phyloP scores from a whole-genome alignment of 1,140 invertebrate species.

The Leguminivora glycinivorella region DNA sequence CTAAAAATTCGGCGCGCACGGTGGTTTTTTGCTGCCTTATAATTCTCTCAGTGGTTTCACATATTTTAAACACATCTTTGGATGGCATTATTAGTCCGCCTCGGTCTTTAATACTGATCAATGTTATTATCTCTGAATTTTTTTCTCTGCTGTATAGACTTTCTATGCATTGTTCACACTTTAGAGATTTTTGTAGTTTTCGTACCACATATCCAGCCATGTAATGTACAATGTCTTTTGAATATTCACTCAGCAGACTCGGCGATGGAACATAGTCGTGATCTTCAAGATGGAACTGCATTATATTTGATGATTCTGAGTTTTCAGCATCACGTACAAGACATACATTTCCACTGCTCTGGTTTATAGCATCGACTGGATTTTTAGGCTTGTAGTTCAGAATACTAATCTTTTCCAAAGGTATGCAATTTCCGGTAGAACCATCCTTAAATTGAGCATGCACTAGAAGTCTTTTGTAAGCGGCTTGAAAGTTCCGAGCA shows the following conservation, averaged over 20 bases:
- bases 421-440: conserved; percentile 18
- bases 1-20: neutral
- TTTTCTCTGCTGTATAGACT: neutral
- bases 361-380: neutral
- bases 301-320: neutral
- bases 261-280: conserved; percentile 1
- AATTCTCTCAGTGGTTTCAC: neutral
- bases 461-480: conserved; percentile 20
- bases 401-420: neutral
- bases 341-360: neutral
- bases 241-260: neutral
- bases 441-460: conserved; percentile 6
- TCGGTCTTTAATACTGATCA: conserved; percentile 23
- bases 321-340: neutral
- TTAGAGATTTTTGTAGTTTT: conserved; percentile 2
- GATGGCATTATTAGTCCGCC: conserved; percentile 20
- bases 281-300: neutral
- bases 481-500: conserved; percentile 8
- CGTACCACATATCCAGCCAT: conserved; percentile 19
- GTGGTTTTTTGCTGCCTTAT: neutral
- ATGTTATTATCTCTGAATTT: neutral
- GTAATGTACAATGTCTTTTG: neutral
- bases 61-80: neutral
- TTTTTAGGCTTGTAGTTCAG: neutral
- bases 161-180: conserved; percentile 3